These are phyloP conservation scores for Dryas iulia DNA, from an alignment of 1,140 invertebrate genomes.

Conservation along the genomic window DNA sequence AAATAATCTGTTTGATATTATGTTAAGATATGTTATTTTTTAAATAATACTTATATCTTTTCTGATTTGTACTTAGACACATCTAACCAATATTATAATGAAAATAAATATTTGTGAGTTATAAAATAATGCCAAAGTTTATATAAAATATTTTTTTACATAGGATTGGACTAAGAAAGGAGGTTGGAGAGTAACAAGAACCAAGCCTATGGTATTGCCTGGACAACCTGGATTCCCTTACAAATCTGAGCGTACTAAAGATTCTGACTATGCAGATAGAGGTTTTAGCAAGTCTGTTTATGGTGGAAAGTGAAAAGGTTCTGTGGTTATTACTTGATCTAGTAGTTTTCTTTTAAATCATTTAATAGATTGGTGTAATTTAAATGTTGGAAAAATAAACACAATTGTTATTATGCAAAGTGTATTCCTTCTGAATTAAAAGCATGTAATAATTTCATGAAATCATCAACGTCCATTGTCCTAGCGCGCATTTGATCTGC, in stretches of 20 bases:
- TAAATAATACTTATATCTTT: no score
- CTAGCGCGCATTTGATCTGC: constrained; percentile 92
- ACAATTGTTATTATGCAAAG: constrained; percentile 82
- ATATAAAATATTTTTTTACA: constrained; percentile 28
- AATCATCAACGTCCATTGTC: constrained; percentile 98
- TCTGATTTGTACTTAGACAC: no score
- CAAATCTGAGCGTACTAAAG: constrained; percentile 78
- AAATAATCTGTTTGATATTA: no score
- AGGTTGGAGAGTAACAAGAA: constrained; percentile 83
- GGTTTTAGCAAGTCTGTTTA: constrained; percentile 84
- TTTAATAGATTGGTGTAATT: constrained; percentile 7
- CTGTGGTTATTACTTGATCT: neutral
- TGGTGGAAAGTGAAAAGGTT: constrained; percentile 23
- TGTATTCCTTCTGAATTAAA: constrained; percentile 96
- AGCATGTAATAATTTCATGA: constrained; percentile 91
- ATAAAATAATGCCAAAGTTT: neutral
- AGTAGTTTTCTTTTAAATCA: constrained; percentile 16
- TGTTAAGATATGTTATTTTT: no score
- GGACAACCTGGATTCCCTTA: constrained; percentile 85
- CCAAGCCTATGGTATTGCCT: constrained; percentile 80
- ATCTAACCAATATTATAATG: neutral
- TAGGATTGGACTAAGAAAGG: constrained; percentile 87
- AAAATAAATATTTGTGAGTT: neutral
- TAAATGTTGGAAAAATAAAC: constrained; percentile 25
- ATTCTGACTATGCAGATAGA: constrained; percentile 84